Conservation (phyloP, 2,888 invertebrate genomes). For the Aquatica leii region DNA sequence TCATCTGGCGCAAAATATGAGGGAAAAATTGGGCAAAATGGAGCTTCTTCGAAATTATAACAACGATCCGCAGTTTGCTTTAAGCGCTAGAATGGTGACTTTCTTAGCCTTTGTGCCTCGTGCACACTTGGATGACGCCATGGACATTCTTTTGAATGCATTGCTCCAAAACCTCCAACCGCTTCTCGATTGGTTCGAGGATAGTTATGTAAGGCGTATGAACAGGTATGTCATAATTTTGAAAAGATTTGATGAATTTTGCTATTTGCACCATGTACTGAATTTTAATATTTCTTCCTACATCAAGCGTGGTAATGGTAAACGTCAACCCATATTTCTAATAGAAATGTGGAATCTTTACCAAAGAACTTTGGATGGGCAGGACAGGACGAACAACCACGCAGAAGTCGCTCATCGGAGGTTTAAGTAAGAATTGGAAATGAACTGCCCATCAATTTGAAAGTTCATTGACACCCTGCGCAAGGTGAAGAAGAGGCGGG, state of each 20-base stretch:
- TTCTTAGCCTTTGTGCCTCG: not conserved
- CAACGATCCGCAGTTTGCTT: not conserved
- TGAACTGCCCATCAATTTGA: too few relatives aligned
- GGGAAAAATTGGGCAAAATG: not conserved
- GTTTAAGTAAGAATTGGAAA: too few relatives aligned
- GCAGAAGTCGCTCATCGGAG: too few relatives aligned
- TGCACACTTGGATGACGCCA: not conserved
- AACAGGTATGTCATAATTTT: constrained; percentile 3
- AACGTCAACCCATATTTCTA: too few relatives aligned
- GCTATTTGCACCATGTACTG: constrained; percentile 3
- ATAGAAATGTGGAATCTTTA: too few relatives aligned
- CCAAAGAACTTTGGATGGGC: too few relatives aligned
- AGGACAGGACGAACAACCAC: too few relatives aligned
- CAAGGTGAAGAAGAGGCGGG: too few relatives aligned
- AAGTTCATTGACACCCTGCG: too few relatives aligned
- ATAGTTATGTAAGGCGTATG: constrained; percentile 7
- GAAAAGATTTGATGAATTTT: constrained; percentile 4
- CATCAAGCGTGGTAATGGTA: not conserved
- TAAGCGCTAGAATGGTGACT: too few relatives aligned
- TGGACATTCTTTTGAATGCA: not conserved
- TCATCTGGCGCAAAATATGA: not conserved
- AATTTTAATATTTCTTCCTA: not conserved
- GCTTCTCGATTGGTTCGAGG: constrained; percentile 12
- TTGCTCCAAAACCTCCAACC: not conserved
- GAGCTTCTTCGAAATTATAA: not conserved